Conservation (phyloP, 2,113 vertebrate species). For the Neodontobutis hainanensis region DNA sequence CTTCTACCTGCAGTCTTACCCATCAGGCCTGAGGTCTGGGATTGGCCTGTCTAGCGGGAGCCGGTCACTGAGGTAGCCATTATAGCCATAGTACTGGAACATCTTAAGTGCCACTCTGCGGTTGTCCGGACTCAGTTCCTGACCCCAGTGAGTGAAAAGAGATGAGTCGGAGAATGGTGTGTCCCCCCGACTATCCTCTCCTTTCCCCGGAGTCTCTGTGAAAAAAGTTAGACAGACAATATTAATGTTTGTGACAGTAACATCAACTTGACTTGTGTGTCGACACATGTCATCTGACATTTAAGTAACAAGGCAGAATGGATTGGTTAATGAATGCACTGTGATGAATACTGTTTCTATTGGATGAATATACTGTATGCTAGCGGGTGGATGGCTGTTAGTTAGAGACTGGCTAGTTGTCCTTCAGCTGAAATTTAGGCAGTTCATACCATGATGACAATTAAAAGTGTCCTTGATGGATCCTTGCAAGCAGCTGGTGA, state of each 20-base stretch:
- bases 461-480: constrained; percentile 37
- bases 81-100: constrained; percentile 98
- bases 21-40: constrained; percentile 91
- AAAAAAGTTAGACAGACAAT: constrained; percentile 54
- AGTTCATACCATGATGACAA: constrained; percentile 23
- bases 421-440: constrained; percentile 32
- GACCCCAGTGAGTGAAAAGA: constrained; percentile 95
- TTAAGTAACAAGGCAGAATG: constrained; percentile 36
- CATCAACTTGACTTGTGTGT: neutral
- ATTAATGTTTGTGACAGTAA: constrained; percentile 37
- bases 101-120: constrained; percentile 89
- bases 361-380: constrained; percentile 35
- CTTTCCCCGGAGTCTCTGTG: constrained; percentile 86
- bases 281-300: constrained; percentile 29
- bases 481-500: constrained; percentile 16
- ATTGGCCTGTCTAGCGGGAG: constrained; percentile 88
- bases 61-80: constrained; percentile 96
- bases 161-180: constrained; percentile 92
- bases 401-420: constrained; percentile 30
- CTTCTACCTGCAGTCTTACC: constrained; percentile 78
- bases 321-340: constrained; percentile 25
- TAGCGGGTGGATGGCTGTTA: constrained; percentile 31
- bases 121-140: constrained; percentile 89
- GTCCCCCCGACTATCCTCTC: constrained; percentile 79
- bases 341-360: constrained; percentile 46